Percentiles rank a stretch among this genome's conserved stretches.
phyloP scores from a whole-genome alignment of 2,888 invertebrate species.

The Metopia argyrocephala region DNA sequence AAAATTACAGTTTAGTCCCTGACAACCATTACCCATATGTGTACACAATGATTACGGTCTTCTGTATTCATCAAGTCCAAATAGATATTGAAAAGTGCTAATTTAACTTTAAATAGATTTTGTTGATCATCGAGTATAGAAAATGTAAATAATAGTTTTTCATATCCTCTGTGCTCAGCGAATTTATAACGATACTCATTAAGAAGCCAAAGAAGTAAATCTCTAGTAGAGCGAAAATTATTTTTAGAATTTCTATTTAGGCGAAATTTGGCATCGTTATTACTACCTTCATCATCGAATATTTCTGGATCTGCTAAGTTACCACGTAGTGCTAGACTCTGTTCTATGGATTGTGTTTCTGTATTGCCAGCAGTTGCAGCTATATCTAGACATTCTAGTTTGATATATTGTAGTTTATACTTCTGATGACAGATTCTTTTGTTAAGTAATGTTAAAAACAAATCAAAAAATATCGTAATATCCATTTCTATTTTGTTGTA shows the following conservation, averaged over 20 bases:
- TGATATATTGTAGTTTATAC: constrained; percentile 36
- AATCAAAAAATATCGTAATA: constrained; percentile 26
- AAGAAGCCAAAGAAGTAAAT: constrained; percentile 24
- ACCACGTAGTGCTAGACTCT: background rate
- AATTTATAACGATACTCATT: constrained; percentile 18
- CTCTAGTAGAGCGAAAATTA: constrained; percentile 26
- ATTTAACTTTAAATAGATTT: constrained; percentile 40
- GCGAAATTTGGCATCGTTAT: background rate
- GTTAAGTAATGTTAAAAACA: constrained; percentile 17
- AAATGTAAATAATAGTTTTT: constrained; percentile 44
- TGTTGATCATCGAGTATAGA: constrained; percentile 33
- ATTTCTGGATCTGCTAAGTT: background rate
- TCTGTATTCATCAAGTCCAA: constrained; percentile 26
- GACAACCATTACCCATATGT: constrained; percentile 28
- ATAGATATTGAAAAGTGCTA: constrained; percentile 27
- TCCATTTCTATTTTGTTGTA: constrained; percentile 1
- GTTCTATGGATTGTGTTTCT: background rate
- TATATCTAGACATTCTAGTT: constrained; percentile 12
- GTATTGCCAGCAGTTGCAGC: background rate
- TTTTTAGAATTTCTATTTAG: background rate
- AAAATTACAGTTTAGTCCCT: constrained; percentile 37
- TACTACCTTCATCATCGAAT: constrained; percentile 6
- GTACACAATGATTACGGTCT: constrained; percentile 30
- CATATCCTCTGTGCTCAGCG: constrained; percentile 16
- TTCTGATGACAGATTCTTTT: constrained; percentile 18